phyloP scores from a whole-genome alignment of 2,113 vertebrate genomes.

The Piprites chloris region DNA sequence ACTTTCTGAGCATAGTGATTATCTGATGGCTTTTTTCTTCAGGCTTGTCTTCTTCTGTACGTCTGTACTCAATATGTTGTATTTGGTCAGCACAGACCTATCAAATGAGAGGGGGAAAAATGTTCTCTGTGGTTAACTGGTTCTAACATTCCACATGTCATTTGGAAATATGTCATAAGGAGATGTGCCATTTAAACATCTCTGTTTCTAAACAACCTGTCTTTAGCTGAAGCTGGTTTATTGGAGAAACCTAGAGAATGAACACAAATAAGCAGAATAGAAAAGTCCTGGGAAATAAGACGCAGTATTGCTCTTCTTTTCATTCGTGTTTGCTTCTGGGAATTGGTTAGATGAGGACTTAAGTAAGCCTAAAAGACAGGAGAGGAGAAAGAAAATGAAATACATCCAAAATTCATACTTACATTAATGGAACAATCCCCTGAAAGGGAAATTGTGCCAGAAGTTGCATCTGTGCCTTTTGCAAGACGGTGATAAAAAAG shows the following conservation, averaged over 20 bases:
- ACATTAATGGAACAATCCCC: background rate
- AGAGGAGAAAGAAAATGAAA: background rate
- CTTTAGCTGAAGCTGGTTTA: background rate
- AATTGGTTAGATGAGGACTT: background rate
- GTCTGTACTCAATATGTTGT: background rate
- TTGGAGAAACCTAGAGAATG: background rate
- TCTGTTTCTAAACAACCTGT: background rate
- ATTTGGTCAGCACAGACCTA: background rate
- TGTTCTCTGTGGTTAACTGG: background rate
- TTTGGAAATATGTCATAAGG: background rate
- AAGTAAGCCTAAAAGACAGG: background rate
- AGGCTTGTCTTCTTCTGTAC: background rate
- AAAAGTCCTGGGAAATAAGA: background rate
- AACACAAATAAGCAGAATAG: background rate
- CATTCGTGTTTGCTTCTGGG: background rate
- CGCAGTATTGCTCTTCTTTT: background rate
- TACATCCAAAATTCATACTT: background rate
- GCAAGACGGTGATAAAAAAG: slow-evolving; percentile 22
- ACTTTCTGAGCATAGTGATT: background rate
- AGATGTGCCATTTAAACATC: background rate
- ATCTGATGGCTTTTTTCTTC: background rate
- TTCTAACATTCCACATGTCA: background rate
- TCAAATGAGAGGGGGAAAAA: background rate
- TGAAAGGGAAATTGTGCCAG: background rate
- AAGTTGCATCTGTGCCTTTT: slow-evolving; percentile 25